Conservation (phyloP, 2,888 invertebrate species). For the Leptinotarsa tumamoca region DNA sequence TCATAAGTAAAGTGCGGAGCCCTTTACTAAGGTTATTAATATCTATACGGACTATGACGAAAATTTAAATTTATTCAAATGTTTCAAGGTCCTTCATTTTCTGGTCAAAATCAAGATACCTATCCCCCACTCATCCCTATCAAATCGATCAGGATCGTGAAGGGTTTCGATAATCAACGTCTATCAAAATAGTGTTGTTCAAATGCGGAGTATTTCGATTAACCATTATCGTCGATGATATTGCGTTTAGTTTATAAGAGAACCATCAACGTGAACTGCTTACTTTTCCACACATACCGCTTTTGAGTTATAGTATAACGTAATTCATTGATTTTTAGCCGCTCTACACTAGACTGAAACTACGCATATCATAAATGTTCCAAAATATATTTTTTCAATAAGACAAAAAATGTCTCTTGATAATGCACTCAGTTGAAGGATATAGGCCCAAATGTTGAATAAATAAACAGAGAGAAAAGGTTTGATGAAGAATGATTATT, state of each 20-base stretch:
- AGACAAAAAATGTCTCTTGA: no score
- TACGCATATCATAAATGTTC: no score
- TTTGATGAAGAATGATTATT: no score
- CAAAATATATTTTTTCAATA: no score
- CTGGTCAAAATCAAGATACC: not conserved
- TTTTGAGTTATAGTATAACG: not conserved
- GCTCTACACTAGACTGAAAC: no score
- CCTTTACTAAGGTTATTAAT: no score
- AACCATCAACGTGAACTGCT: constrained; percentile 14
- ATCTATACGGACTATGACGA: no score
- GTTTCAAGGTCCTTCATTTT: not conserved
- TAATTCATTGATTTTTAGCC: not conserved
- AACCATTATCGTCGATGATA: constrained; percentile 56
- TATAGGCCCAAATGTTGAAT: no score
- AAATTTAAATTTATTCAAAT: no score
- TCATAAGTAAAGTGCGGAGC: no score
- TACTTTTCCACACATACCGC: not conserved
- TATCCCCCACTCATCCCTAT: not conserved
- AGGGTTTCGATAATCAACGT: constrained; percentile 29
- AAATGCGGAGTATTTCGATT: constrained; percentile 9
- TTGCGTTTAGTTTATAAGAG: constrained; percentile 49
- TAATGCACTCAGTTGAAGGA: no score
- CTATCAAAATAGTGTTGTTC: constrained; percentile 14
- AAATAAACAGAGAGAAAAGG: no score
- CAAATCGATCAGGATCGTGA: not conserved